phyloP scores from a whole-genome alignment of 2,113 vertebrate species.

The Hippocampus barbouri region DNA sequence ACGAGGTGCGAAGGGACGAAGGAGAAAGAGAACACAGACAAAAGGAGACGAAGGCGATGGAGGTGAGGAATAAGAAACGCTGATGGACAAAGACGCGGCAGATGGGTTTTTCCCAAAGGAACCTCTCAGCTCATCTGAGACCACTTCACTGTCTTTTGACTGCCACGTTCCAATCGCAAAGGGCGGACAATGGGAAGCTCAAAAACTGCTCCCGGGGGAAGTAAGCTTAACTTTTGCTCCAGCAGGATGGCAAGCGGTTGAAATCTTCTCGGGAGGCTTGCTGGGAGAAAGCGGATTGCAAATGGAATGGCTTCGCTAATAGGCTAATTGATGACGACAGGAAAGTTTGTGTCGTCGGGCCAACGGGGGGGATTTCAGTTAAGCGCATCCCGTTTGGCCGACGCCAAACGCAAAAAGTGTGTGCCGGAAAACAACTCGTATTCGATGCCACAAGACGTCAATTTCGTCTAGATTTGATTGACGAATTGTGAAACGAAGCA shows the following conservation, averaged over 20 bases:
- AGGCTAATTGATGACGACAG: background rate
- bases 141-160: background rate
- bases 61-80: background rate
- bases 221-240: background rate
- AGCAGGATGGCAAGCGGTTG: background rate
- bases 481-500: too few relatives aligned
- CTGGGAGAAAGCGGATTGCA: background rate
- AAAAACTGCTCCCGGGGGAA: background rate
- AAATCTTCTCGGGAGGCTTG: background rate
- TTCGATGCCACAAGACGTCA: too few relatives aligned
- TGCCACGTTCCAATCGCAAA: background rate
- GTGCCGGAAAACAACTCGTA: too few relatives aligned
- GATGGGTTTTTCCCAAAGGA: background rate
- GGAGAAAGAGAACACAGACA: background rate
- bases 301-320: background rate
- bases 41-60: background rate
- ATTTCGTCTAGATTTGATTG: too few relatives aligned
- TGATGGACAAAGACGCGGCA: background rate
- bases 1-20: background rate
- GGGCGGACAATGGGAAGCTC: background rate
- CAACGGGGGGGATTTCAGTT: background rate
- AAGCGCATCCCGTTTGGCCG: background rate
- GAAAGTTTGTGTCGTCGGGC: background rate
- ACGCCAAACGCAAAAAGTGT: background rate
- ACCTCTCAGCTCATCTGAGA: background rate